Evolutionary conservation across 2,888 invertebrate species (phyloP), one percentile per base, ranked within the genome.

Genomic region (Hoplodrina blanda): DNA sequence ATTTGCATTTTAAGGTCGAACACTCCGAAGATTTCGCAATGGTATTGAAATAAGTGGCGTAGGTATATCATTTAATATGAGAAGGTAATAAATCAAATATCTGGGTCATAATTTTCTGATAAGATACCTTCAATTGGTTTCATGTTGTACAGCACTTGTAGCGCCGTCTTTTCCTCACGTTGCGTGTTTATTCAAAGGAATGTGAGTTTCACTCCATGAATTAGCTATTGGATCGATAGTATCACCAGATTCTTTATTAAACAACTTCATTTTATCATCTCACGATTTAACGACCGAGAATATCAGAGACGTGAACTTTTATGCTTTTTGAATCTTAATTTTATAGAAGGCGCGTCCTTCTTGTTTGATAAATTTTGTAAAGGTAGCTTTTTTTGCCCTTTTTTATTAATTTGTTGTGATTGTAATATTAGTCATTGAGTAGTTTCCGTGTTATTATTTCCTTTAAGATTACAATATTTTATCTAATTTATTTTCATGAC

Each of bases 121-220:
- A 66, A 69, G 72, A 77, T 81, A 54, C 20, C 19, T 54, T 60
- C 46, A 66, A 66, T 69, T 70, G 57, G 61, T 55, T 69, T 54
- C 66, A 68, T 52, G 69, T 62, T 72, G 54, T 46, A 56, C 25
- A 60, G 49, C 53, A 54, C 37, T 54, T 63, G 54, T 64, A 73
- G 33, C 52, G 57, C 17, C 25, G 53, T 53, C 20, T 72, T 55
- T 78, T 50, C 53, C 62, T 82, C 62, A 5, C 46, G 46, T 46
- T 46, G 76, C 71, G 80, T 76, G 80, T 74, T 30, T 62, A 33
- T 68, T 62, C 46, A 52, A 63, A 75, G 69, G 72, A 75, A 77
- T 82, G 72, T 33, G 62, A 69, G 74, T 82, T 82, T 82, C 82
- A 61, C 76, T 81, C 61, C 54, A 67, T 80, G 67, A 66, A 74